phyloP scores from a whole-genome alignment of 2,888 invertebrate species.

The Agelastica alni region DNA sequence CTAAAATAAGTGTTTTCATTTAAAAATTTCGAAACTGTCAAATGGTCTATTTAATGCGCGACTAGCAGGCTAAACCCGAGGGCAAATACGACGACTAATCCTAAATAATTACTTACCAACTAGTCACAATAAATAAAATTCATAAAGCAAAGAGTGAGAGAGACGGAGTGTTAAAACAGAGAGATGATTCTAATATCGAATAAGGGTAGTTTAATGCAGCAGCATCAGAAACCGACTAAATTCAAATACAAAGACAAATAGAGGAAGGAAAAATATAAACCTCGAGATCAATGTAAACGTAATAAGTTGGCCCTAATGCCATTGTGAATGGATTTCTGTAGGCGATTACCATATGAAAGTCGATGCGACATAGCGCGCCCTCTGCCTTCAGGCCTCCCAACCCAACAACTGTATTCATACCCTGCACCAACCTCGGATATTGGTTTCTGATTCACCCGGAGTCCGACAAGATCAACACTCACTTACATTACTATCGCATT shows the following conservation, averaged over 20 bases:
- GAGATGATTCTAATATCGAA: slow-evolving; percentile 28
- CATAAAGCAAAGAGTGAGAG: slow-evolving; percentile 28
- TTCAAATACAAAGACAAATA: slow-evolving; percentile 58
- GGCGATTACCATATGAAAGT: slow-evolving; percentile 58
- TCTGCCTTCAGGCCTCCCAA: slow-evolving; percentile 47
- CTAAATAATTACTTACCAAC: slow-evolving; percentile 41
- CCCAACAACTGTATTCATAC: slow-evolving; percentile 48
- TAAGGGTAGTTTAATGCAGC: slow-evolving; percentile 36
- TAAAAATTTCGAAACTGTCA: neutral
- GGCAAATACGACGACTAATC: slow-evolving; percentile 34
- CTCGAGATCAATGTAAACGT: slow-evolving; percentile 59
- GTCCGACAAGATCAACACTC: slow-evolving; percentile 57
- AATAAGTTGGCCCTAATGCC: slow-evolving; percentile 58
- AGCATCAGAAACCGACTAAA: slow-evolving; percentile 51
- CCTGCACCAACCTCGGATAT: slow-evolving; percentile 50
- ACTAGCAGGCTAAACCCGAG: slow-evolving; percentile 6
- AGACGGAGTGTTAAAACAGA: slow-evolving; percentile 13
- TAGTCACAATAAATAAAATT: slow-evolving; percentile 43
- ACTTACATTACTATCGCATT: slow-evolving; percentile 43
- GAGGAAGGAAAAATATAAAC: slow-evolving; percentile 57
- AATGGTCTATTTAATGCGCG: slow-evolving; percentile 18
- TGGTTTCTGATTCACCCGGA: slow-evolving; percentile 57
- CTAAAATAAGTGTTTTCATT: neutral
- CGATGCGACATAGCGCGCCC: slow-evolving; percentile 49
- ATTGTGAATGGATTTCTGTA: slow-evolving; percentile 58